Evolutionary conservation across 64 coral and sea anemone species (phyloP).

Genomic region (Pocillopora verrucosa): DNA sequence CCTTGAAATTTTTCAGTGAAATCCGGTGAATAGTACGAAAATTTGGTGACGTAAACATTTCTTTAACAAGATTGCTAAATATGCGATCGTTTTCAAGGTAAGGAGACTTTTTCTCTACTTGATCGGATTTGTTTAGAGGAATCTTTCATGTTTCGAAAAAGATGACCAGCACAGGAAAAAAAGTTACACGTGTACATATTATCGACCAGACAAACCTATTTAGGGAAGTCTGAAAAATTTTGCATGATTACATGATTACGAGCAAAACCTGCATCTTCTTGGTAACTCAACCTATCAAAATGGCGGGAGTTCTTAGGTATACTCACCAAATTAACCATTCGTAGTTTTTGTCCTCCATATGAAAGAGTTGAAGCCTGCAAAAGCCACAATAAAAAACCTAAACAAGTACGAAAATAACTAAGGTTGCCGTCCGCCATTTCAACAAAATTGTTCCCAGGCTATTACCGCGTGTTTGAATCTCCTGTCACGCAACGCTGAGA

Average conservation of each 20-base stretch:
- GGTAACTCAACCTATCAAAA: not conserved
- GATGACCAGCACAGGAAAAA: not conserved
- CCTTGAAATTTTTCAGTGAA: too few relatives aligned
- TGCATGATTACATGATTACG: not conserved
- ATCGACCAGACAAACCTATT: not conserved
- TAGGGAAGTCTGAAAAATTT: not conserved
- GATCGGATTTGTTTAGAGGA: not conserved
- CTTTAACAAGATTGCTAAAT: too few relatives aligned
- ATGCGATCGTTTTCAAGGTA: too few relatives aligned
- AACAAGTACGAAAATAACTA: not conserved
- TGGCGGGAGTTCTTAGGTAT: not conserved
- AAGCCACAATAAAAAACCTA: not conserved
- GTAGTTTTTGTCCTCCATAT: conserved; percentile 20
- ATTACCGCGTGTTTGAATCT: too few relatives aligned
- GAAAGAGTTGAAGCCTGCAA: not conserved
- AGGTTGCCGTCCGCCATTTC: conserved; percentile 11
- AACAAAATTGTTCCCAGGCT: too few relatives aligned
- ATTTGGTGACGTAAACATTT: too few relatives aligned
- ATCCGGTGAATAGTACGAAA: too few relatives aligned
- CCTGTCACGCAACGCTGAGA: too few relatives aligned
- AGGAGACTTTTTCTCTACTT: not conserved
- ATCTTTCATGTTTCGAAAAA: not conserved
- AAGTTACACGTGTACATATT: conserved; percentile 12
- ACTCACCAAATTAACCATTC: conserved; percentile 64
- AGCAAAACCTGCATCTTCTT: not conserved